Conservation (phyloP, 2,113 vertebrate species). For the Catharus minimus region DNA sequence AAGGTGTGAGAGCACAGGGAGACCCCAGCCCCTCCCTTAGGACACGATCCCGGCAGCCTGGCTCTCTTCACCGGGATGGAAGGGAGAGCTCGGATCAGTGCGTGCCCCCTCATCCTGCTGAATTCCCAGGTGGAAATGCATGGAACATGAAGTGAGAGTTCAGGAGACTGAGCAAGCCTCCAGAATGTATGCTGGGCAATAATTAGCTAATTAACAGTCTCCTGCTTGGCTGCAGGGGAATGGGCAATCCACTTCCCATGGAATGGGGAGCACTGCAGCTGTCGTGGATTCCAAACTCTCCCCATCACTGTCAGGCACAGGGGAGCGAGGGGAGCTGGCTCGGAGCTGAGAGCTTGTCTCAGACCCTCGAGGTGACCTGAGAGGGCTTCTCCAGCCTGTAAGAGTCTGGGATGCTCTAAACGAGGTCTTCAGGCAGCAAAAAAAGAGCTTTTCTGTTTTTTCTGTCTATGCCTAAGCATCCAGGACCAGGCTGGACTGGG, state of each 20-base stretch:
- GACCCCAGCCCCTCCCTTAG: background rate
- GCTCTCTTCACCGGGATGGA: background rate
- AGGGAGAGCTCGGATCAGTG: background rate
- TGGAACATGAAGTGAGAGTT: conserved; percentile 31
- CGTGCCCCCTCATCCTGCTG: fast-evolving
- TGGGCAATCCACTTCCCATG: background rate
- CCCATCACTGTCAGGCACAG: background rate
- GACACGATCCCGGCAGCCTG: background rate
- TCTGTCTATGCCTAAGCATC: background rate
- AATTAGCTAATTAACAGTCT: conserved; percentile 64
- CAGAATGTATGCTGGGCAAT: background rate
- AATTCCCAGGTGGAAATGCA: background rate
- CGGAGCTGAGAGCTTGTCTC: no score
- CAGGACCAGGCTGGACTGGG: fast-evolving
- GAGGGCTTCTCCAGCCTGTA: background rate
- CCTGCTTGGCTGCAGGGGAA: conserved; percentile 22
- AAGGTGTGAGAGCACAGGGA: background rate
- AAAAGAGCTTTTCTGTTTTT: background rate
- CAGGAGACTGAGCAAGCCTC: background rate
- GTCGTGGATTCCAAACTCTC: background rate
- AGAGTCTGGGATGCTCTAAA: background rate
- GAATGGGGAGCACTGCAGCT: background rate
- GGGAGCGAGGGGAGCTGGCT: background rate
- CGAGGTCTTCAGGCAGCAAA: background rate
- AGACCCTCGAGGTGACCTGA: fast-evolving